Conservation (phyloP, 2,888 invertebrate genomes). For the Stenchaetothrips biformis region DNA sequence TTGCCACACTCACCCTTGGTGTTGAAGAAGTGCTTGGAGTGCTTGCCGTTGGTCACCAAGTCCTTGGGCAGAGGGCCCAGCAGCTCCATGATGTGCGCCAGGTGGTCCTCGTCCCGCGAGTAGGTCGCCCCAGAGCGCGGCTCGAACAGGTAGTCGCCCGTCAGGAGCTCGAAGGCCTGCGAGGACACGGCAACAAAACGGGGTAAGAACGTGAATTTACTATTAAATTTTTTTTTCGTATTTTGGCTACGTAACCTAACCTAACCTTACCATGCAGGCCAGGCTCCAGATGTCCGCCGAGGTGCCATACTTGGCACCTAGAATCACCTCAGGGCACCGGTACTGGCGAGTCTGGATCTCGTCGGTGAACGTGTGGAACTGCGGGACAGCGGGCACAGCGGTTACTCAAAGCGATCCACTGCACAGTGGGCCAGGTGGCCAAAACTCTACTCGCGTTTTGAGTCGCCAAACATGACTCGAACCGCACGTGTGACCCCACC, state of each 20-base stretch:
- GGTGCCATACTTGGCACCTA: slow-evolving; percentile 71
- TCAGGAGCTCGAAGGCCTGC: slow-evolving; percentile 73
- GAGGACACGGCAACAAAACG: too few species aligned
- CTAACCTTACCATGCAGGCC: slow-evolving; percentile 75
- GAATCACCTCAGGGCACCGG: slow-evolving; percentile 69
- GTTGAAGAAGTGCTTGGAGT: slow-evolving; percentile 68
- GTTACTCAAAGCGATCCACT: too few species aligned
- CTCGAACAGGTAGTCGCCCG: slow-evolving; percentile 84
- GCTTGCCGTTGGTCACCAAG: slow-evolving; percentile 67
- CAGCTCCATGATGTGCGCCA: slow-evolving; percentile 78
- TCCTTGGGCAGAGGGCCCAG: slow-evolving; percentile 71
- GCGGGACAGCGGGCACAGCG: slow-evolving; percentile 32
- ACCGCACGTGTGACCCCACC: too few species aligned
- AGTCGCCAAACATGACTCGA: too few species aligned
- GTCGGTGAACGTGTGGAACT: slow-evolving; percentile 73
- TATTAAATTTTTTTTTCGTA: too few species aligned
- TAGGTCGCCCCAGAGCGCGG: slow-evolving; percentile 71
- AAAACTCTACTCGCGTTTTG: too few species aligned
- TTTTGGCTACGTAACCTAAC: too few species aligned
- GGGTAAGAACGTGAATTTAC: too few species aligned
- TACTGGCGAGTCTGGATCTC: slow-evolving; percentile 84
- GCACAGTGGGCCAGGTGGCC: too few species aligned
- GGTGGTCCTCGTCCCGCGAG: slow-evolving; percentile 75
- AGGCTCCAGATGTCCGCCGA: slow-evolving; percentile 83
- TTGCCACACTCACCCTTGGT: slow-evolving; percentile 55